Conservation (phyloP, 2,888 invertebrate genomes). For the Ganaspis brasiliensis region DNA sequence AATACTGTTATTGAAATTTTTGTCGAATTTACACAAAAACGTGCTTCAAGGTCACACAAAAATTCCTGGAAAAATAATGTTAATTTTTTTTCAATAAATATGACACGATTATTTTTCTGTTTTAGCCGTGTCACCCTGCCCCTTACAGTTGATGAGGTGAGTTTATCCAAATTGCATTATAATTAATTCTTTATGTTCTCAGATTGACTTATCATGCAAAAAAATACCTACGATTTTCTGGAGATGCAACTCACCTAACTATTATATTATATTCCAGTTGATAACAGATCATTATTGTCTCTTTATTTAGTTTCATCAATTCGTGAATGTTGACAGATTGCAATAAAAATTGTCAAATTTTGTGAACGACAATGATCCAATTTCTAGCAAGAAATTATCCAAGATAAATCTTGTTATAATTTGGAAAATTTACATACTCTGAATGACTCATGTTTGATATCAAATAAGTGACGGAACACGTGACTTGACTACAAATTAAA, state of each 20-base stretch:
- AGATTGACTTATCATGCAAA: constrained; percentile 43
- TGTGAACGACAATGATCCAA: background rate
- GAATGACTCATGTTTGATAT: constrained; percentile 20
- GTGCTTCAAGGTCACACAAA: constrained; percentile 42
- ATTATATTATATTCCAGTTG: constrained; percentile 55
- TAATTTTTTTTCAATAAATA: constrained; percentile 44
- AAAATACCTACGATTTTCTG: constrained; percentile 37
- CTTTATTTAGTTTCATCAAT: constrained; percentile 45
- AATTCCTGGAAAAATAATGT: constrained; percentile 28
- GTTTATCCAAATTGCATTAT: constrained; percentile 74
- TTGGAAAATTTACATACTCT: constrained; percentile 17
- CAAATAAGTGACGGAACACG: constrained; percentile 19
- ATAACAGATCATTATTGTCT: constrained; percentile 43
- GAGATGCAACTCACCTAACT: constrained; percentile 69
- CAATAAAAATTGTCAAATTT: constrained; percentile 9
- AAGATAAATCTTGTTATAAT: constrained; percentile 7
- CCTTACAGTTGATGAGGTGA: constrained; percentile 98
- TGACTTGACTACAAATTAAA: background rate
- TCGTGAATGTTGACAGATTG: background rate
- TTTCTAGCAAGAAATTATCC: background rate
- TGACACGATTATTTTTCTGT: constrained; percentile 80
- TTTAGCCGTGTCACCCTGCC: constrained; percentile 97
- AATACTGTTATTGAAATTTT: background rate
- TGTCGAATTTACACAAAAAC: background rate
- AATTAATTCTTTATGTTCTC: constrained; percentile 16